A percentile compares a stretch with the other conserved stretches of the same genome.
Evolutionary conservation across 1,140 invertebrate genomes (phyloP).

Genomic region (Bombyx mori): ASM3026992v2 NC_085117.1:12214501-12215000

Average conservation of each 20-base stretch:
- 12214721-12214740: constrained; percentile 66
- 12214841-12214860: too few species aligned
- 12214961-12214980: too few species aligned
- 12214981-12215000: too few species aligned
- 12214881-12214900: too few species aligned
- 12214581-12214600: constrained; percentile 67
- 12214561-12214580: constrained; percentile 70
- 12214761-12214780: constrained; percentile 47
- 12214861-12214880: too few species aligned
- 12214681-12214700: constrained; percentile 67
- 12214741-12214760: constrained; percentile 72
- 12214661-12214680: constrained; percentile 66
- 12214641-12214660: constrained; percentile 71
- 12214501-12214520: constrained; percentile 76
- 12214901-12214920: too few species aligned
- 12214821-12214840: constrained; percentile 30
- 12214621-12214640: constrained; percentile 74
- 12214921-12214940: too few species aligned
- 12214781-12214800: constrained; percentile 12
- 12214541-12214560: constrained; percentile 71
- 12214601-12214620: constrained; percentile 69
- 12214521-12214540: constrained; percentile 68
- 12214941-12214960: too few species aligned
- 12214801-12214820: constrained; percentile 54
- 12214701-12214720: constrained; percentile 61